A percentile compares a stretch with the other conserved stretches of the same genome.
These are phyloP conservation scores for Solenopsis fugax DNA, from an alignment of 1,140 invertebrate species.

Conservation along the genomic window DNA sequence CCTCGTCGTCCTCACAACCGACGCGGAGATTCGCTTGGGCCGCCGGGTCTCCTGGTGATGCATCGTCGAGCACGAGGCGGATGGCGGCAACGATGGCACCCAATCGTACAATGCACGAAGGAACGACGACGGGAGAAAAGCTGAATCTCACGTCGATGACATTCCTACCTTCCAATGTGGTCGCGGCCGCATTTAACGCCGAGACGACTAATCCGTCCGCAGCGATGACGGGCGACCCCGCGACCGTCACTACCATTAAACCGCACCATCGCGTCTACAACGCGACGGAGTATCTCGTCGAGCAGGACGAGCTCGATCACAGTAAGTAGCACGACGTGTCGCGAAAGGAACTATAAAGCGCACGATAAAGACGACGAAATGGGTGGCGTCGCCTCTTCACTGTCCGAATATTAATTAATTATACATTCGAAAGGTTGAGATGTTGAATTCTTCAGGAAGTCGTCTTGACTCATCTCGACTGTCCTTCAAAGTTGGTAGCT, in stretches of 20 bases:
- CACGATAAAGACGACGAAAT: neutral
- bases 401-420: constrained; percentile 19
- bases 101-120: neutral
- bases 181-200: constrained; percentile 81
- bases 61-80: constrained; percentile 13
- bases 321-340: constrained; percentile 79
- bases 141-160: constrained; percentile 76
- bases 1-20: neutral
- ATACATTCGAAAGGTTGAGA: constrained; percentile 10
- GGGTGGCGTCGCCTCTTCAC: neutral
- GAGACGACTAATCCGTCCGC: constrained; percentile 82
- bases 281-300: constrained; percentile 80
- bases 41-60: constrained; percentile 27
- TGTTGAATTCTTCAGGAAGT: neutral
- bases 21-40: neutral
- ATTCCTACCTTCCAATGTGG: constrained; percentile 77
- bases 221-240: constrained; percentile 76
- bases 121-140: constrained; percentile 52
- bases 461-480: neutral
- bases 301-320: constrained; percentile 85
- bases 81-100: constrained; percentile 46
- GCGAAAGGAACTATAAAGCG: neutral
- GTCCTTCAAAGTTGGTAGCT: neutral
- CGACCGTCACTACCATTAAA: constrained; percentile 80
- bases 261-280: constrained; percentile 83